Evolutionary conservation across 2,797 vertebrate species (phyloP), one percentile per base, ranked within the genome.

Genomic region (Melanotaenia nigrans): DNA sequence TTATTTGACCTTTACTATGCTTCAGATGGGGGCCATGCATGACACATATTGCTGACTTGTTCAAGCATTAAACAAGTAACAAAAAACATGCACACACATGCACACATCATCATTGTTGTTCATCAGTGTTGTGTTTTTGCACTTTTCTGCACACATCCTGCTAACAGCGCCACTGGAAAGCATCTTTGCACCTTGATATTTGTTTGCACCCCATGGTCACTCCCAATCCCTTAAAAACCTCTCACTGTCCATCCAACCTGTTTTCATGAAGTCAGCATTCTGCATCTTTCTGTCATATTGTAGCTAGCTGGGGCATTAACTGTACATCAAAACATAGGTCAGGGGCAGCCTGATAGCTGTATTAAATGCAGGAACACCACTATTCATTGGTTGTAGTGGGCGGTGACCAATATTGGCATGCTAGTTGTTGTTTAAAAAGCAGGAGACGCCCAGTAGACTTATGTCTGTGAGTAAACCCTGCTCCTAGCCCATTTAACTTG

Each of bases 281-380:
- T 35, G 60, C 67, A 36, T 67, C 54, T 59, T 58, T 68, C 68
- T 75, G 68, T 77, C 68, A 61, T 71, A 61, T 72, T 61, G 59
- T 54, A 42, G 76, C 74, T 87, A 91, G 84, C 81, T 55, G 32
- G 73, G 73, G 85, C 82, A 85, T 89, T 83, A 84, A 75, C 81
- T 65, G 82, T 71, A 74, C 68, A 75, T 60, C 77, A 77, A 77
- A 87, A 80, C 81, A 75, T 61, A 81, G 86, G 84, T 87, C 79
- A 85, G 71, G 77, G 66, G 67, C 79, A 86, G 78, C 61, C 67
- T 38, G 60, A 76, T 79, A 84, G 79, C 79, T 4, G 42, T 16
- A 35, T 74, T 68, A 73, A 64, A 73, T 13, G 32, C 71, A 54
- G 36, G 65, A 79, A 56, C 61, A 22, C 35, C 14, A n/a, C 61